phyloP scores from a whole-genome alignment of 2,888 invertebrate genomes.

The Crioceris asparagi region DNA sequence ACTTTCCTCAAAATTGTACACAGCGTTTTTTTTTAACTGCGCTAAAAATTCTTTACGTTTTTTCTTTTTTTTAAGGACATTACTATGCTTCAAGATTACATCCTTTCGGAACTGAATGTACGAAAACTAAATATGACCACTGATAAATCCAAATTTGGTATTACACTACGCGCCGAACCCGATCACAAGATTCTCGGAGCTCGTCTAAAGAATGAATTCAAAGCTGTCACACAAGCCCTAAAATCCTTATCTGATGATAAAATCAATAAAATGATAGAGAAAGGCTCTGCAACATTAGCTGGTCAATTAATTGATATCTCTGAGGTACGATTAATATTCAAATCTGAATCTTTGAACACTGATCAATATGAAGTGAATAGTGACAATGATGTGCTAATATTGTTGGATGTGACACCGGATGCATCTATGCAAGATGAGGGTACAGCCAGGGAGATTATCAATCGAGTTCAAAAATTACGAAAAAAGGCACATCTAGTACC shows the following conservation, averaged over 20 bases:
- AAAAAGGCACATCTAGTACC: constrained; percentile 92
- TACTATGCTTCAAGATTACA: constrained; percentile 68
- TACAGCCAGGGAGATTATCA: constrained; percentile 87
- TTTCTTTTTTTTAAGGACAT: constrained; percentile 35
- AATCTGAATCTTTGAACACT: constrained; percentile 50
- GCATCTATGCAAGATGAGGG: constrained; percentile 91
- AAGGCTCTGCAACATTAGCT: constrained; percentile 60
- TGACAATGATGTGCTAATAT: constrained; percentile 78
- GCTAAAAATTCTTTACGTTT: too few species aligned
- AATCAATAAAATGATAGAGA: constrained; percentile 61
- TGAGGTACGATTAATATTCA: constrained; percentile 77
- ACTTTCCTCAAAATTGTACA: too few species aligned
- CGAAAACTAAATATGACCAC: constrained; percentile 71
- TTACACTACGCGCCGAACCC: constrained; percentile 84
- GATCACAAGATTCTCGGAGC: constrained; percentile 87
- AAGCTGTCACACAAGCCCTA: constrained; percentile 71
- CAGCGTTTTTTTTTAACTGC: too few species aligned
- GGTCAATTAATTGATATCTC: constrained; percentile 68
- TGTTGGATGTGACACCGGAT: constrained; percentile 83
- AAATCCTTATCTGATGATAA: constrained; percentile 67
- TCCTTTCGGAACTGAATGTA: constrained; percentile 89
- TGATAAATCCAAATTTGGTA: constrained; percentile 80
- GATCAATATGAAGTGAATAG: constrained; percentile 83
- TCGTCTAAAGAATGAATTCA: constrained; percentile 82
- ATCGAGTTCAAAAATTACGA: constrained; percentile 88